Evolutionary conservation across 2,888 invertebrate species (phyloP), one percentile per base, ranked within the genome.

Genomic region (Ophioninae sp.): DNA sequence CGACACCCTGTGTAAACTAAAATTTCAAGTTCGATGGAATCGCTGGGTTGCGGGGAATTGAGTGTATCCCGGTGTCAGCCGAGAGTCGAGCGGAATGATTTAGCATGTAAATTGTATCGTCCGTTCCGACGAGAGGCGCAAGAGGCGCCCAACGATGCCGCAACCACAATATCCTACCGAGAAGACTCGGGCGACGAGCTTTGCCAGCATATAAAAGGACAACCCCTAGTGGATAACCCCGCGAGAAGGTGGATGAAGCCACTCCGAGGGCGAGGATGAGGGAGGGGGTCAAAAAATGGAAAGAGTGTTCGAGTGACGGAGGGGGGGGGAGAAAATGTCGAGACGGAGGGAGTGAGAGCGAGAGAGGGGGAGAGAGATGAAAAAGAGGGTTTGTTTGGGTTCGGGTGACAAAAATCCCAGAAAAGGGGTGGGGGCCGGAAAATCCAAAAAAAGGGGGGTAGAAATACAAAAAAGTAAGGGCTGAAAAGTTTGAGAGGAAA

Each of bases 21-120:
- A 56, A 56, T 56, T 69, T 69, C 69, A 70, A 70, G 69, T 57
- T 70, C 69, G 30, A 70, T n/a, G 69, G 17, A 56, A n/a, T 10
- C 56, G 57, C 6, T 30, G 56, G n/a, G 56, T 57, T 30, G 30
- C 17, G 30, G 30, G 56, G 56, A 56, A 56, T 69, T 30, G 50
- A 50, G 23, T 69, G 21, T 67, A 67, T 13, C 44, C 21, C 44
- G 30, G 44, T 68, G 68, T 50, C 39, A 56, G 21, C 23, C 56
- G 23, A 56, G 69, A 23, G 37, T n/a, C 23, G n/a, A 23, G 23
- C 50, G 30, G 50, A 56, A 56, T 17, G 23, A 8, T 72, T 77
- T 65, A 56, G 50, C 76, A 77, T 81, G 72, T 68, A 77, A 81
- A 81, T 77, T 56, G 62, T 57, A 57, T 81, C 56, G 59, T 44